Percentiles rank a stretch among this genome's conserved stretches.
phyloP scores from a whole-genome alignment of 2,888 invertebrate species.

The Drosophila antonietae region DNA sequence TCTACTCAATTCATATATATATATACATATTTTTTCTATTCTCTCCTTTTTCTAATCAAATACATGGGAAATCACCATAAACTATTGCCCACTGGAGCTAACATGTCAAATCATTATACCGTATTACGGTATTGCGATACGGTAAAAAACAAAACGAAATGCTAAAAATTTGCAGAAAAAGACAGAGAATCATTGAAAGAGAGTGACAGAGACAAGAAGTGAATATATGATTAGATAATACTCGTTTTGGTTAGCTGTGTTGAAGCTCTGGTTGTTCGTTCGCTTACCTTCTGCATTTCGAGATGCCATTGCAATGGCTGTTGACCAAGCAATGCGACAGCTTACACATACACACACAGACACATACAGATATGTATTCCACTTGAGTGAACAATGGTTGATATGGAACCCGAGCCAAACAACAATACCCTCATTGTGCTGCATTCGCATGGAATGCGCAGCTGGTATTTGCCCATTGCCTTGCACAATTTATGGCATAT shows the following conservation, averaged over 20 bases:
- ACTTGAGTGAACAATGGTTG: conserved; percentile 54
- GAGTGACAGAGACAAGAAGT: not conserved
- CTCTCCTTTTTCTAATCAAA: not conserved
- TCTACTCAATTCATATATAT: conserved; percentile 6
- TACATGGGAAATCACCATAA: conserved; percentile 28
- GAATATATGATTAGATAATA: conserved; percentile 51
- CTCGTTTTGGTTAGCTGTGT: conserved; percentile 24
- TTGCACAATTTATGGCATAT: conserved; percentile 68
- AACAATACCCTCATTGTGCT: conserved; percentile 43
- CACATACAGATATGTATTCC: conserved; percentile 45
- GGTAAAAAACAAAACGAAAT: conserved; percentile 3
- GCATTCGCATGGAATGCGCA: conserved; percentile 74
- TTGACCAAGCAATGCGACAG: conserved; percentile 51
- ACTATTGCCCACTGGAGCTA: conserved; percentile 29
- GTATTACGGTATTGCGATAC: conserved; percentile 50
- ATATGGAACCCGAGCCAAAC: conserved; percentile 29
- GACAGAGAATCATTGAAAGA: not conserved
- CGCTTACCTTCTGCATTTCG: conserved; percentile 36
- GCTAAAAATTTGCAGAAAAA: not conserved
- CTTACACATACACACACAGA: conserved; percentile 1
- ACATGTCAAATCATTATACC: conserved; percentile 71
- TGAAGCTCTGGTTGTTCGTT: conserved; percentile 28
- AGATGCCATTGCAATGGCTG: conserved; percentile 57
- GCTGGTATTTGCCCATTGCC: conserved; percentile 56
- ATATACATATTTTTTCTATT: not conserved